Evolutionary conservation across 2,888 invertebrate species (phyloP).

Genomic region (Rhagophthalmus giganteus): DNA sequence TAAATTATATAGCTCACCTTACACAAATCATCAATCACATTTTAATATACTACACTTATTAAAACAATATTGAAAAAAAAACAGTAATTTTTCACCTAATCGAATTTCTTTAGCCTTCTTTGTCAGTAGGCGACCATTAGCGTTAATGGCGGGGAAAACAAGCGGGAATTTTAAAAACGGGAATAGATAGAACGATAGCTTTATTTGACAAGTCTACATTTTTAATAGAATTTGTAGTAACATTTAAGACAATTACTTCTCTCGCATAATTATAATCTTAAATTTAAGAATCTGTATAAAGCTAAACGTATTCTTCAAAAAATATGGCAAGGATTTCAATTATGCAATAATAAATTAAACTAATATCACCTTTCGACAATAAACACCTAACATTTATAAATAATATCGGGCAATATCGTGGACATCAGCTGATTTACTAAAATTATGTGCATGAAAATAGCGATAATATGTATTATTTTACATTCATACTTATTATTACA

Average conservation of each 20-base stretch:
- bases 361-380: conserved; percentile 43
- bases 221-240: conserved; percentile 36
- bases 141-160: neutral
- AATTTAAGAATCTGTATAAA: conserved; percentile 16
- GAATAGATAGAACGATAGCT: conserved; percentile 18
- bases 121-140: neutral
- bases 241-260: conserved; percentile 38
- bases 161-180: neutral
- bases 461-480: conserved; percentile 17
- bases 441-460: conserved; percentile 23
- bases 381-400: conserved; percentile 30
- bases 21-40: neutral
- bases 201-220: conserved; percentile 37
- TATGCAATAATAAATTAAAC: conserved; percentile 40
- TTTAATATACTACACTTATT: neutral
- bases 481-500: conserved; percentile 26
- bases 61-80: neutral
- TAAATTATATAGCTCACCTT: neutral
- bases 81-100: neutral
- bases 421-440: conserved; percentile 16
- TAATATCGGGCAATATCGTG: conserved; percentile 22
- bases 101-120: neutral
- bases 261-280: conserved; percentile 19
- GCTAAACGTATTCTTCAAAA: conserved; percentile 27
- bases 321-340: conserved; percentile 40